Conservation (phyloP, 2,797 vertebrate genomes). For the Lepus townsendii region DNA sequence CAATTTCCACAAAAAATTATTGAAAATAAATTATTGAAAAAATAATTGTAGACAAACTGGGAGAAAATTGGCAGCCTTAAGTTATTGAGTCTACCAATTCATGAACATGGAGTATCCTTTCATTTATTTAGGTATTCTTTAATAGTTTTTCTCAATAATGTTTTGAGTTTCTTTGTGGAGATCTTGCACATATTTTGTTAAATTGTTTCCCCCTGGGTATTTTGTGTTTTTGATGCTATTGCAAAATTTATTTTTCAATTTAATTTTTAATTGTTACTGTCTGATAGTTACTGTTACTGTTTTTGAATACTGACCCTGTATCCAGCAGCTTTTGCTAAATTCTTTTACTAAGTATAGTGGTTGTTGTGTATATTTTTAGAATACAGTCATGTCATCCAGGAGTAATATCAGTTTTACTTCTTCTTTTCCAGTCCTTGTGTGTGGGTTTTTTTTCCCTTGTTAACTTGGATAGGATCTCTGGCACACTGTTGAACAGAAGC, state of each 20-base stretch:
- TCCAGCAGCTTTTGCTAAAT: neutral
- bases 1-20: neutral
- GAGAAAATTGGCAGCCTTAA: neutral
- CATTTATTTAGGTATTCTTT: neutral
- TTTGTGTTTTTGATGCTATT: neutral
- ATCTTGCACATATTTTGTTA: conserved; percentile 12
- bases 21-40: neutral
- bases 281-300: neutral
- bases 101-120: neutral
- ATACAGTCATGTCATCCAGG: neutral
- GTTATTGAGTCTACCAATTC: neutral
- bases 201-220: neutral
- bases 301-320: conserved; percentile 2
- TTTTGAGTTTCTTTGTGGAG: neutral
- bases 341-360: neutral
- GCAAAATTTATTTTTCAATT: conserved; percentile 20
- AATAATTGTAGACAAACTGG: neutral
- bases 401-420: conserved; percentile 21
- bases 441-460: neutral
- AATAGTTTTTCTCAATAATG: neutral
- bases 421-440: conserved; percentile 4
- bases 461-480: neutral
- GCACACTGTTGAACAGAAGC: neutral
- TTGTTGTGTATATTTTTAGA: neutral
- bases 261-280: conserved; percentile 38